phyloP scores from a whole-genome alignment of 2,113 vertebrate species.

The Perccottus glenii region DNA sequence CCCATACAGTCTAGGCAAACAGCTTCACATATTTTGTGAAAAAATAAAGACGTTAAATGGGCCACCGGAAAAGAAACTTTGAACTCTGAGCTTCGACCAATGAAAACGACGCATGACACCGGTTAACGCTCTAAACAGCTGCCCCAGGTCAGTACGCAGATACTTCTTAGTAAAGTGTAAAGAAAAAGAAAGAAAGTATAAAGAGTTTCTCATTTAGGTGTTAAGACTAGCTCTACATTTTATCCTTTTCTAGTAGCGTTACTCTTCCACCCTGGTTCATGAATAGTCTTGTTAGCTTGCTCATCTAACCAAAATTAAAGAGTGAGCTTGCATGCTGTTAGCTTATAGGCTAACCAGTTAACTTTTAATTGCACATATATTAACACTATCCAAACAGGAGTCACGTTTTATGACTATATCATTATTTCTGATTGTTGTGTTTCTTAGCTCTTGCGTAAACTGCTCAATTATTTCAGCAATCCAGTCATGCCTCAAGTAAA shows the following conservation, averaged over 20 bases:
- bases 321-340: constrained; percentile 48
- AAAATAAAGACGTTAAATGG: background rate
- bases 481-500: constrained; percentile 3
- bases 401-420: background rate
- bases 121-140: constrained; percentile 29
- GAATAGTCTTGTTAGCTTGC: background rate
- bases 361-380: background rate
- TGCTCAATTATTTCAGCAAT: background rate
- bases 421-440: background rate
- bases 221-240: background rate
- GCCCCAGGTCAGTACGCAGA: constrained; percentile 39
- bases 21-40: no score
- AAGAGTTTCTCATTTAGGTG: constrained; percentile 5
- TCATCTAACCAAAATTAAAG: background rate
- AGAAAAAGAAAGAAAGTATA: no score
- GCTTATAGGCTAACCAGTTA: constrained; percentile 38
- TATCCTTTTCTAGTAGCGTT: background rate
- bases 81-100: constrained; percentile 58
- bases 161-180: constrained; percentile 11
- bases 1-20: no score
- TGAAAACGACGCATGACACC: constrained; percentile 37
- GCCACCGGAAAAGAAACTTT: constrained; percentile 63
- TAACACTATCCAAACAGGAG: background rate
- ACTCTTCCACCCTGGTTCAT: background rate
- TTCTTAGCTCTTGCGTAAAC: background rate